Evolutionary conservation across 2,888 invertebrate genomes (phyloP).

Genomic region (Phrixothrix hirtus): DNA sequence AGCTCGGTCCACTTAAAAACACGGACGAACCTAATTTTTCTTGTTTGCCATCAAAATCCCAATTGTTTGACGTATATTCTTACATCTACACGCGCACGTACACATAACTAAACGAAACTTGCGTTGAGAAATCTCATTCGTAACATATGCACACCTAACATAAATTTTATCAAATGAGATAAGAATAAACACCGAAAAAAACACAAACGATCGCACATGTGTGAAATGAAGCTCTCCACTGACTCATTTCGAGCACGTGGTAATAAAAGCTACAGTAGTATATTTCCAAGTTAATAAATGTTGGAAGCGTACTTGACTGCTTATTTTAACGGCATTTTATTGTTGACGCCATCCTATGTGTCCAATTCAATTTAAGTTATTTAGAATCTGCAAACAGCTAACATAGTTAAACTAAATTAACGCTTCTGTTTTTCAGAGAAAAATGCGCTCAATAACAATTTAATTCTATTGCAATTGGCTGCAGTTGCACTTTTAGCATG

Average conservation of each 20-base stretch:
- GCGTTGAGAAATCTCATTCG: conserved; percentile 1
- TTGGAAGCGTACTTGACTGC: conserved; percentile 8
- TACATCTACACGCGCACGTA: background rate
- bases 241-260: conserved; percentile 13
- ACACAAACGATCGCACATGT: conserved; percentile 7
- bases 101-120: conserved; percentile 4
- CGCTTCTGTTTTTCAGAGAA: too few species aligned
- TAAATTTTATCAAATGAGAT: conserved; percentile 2
- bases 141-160: conserved; percentile 3
- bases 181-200: conserved; percentile 10
- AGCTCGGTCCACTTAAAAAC: conserved; percentile 23
- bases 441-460: too few species aligned
- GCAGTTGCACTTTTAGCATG: too few species aligned
- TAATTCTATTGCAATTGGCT: too few species aligned
- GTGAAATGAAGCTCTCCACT: conserved; percentile 8
- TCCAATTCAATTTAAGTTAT: conserved; percentile 6
- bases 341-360: conserved; percentile 10
- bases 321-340: conserved; percentile 10
- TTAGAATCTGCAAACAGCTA: background rate
- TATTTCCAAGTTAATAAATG: conserved; percentile 15
- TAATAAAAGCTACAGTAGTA: conserved; percentile 3
- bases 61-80: background rate
- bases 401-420: too few species aligned
- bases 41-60: conserved; percentile 6
- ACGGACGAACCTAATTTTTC: conserved; percentile 9